Base-by-base conservation (phyloP, 2,797 vertebrate genomes). In the Sebastes minor region DNA sequence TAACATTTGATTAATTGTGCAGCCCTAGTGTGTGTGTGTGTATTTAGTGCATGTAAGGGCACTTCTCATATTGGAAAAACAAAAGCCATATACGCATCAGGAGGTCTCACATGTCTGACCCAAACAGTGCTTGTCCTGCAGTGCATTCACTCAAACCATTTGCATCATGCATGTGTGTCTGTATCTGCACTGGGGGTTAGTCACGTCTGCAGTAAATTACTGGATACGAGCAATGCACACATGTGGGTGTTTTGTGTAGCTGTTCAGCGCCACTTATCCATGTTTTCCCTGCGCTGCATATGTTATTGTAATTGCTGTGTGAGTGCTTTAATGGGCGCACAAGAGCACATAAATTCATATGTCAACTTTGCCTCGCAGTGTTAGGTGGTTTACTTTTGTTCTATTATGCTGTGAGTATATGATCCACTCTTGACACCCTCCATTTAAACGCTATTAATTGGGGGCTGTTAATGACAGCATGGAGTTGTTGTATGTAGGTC, bases 241-340 rank as follows among this genome's bases (percentile, higher is more conserved):
- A 83, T 66, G 85, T 80, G 82, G 83, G 85, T 86, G 90, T 89
- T 86, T 76, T 83, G 85, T 69, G 80, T 74, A 35, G 78, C 78
- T 2, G 62, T 28, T 74, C 63, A 60, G 74, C 22, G 22, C 79
- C 87, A 84, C 86, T 90, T 82, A 82, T 49, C 74, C 63, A 22
- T 78, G 62, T 76, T 84, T 74, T 71, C 67, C 62, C 66, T 59
- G 59, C 16, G 1, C 46, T 13, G 71, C 74, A 63, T 79, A 80
- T 79, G 85, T 79, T 81, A 59, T 60, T 69, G 72, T 91, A 88
- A 92, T 90, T 76, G 76, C 74, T 61, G 74, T 74, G 42, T 80
- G 80, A 88, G 79, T 75, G 79, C 69, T 49, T 60, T 85, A 83
- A 88, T 85, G 68, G 70, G 52, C 69, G 62, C 60, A 67, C 14